A percentile compares a stretch with the other conserved stretches of the same genome.
Evolutionary conservation across 2,113 vertebrate species (phyloP).

Genomic region (Mirounga angustirostris): DNA sequence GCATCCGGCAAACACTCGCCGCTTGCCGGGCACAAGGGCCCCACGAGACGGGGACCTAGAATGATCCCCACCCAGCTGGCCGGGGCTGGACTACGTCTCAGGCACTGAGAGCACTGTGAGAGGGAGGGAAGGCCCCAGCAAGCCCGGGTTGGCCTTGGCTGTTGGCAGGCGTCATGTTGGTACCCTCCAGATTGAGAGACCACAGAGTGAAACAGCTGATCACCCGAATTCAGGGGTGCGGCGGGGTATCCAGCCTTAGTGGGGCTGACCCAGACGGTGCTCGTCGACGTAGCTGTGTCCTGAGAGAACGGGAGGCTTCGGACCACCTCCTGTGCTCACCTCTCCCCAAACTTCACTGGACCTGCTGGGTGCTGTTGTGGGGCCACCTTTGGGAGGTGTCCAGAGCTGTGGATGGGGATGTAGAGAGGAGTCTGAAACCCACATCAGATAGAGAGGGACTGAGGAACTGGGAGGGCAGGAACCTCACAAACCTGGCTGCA

Average conservation of each 20-base stretch:
- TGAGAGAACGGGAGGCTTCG: neutral
- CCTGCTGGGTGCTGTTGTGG: neutral
- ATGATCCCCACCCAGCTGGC: neutral
- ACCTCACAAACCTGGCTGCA: neutral
- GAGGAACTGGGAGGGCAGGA: fast-evolving
- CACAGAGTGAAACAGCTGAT: neutral
- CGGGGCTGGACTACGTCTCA: neutral
- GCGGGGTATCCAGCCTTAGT: fast-evolving
- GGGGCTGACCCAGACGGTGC: fast-evolving
- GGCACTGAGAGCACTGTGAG: fast-evolving
- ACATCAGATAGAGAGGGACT: fast-evolving
- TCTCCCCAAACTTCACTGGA: fast-evolving
- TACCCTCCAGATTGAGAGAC: neutral
- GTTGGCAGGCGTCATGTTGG: fast-evolving
- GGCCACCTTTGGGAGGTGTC: fast-evolving
- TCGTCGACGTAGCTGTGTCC: fast-evolving
- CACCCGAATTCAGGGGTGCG: fast-evolving
- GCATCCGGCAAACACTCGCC: fast-evolving
- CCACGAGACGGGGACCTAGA: fast-evolving
- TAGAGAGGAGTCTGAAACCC: neutral
- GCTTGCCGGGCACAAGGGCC: fast-evolving
- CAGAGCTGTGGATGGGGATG: fast-evolving
- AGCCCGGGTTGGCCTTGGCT: fast-evolving
- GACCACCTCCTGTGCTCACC: fast-evolving
- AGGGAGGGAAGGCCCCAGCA: neutral